These are phyloP conservation scores for Helleia helle DNA, from an alignment of 2,888 invertebrate genomes.

Conservation along the genomic window DNA sequence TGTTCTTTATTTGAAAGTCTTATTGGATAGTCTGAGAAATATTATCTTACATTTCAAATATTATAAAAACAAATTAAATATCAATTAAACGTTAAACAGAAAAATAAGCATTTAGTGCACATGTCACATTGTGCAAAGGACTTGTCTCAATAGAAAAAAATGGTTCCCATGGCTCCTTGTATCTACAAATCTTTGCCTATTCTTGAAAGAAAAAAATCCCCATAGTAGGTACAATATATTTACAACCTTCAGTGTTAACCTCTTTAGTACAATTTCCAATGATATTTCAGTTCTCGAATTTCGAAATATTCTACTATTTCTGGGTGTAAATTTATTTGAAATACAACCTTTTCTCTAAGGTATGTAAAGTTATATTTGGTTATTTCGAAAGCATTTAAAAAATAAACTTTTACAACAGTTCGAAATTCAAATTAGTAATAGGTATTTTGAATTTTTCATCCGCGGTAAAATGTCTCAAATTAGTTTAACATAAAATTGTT, in stretches of 20 bases:
- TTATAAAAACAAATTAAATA: background rate
- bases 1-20: no score
- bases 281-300: background rate
- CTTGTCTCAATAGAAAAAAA: background rate
- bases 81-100: background rate
- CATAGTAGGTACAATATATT: background rate
- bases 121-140: background rate
- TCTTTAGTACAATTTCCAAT: background rate
- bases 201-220: constrained; percentile 1
- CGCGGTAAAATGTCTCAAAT: background rate
- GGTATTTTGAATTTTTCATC: constrained; percentile 1
- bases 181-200: background rate
- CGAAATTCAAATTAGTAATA: constrained; percentile 9
- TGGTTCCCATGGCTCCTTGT: background rate
- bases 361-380: background rate
- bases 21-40: no score
- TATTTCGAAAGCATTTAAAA: background rate
- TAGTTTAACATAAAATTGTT: background rate
- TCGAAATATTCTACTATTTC: background rate
- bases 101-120: background rate
- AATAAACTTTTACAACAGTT: background rate
- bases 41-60: no score
- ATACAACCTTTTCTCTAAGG: no score
- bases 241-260: background rate
- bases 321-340: background rate